A percentile compares a stretch with the other conserved stretches of the same genome.
phyloP scores from a whole-genome alignment of 2,797 vertebrate species.

The Synanceia verrucosa region DNA sequence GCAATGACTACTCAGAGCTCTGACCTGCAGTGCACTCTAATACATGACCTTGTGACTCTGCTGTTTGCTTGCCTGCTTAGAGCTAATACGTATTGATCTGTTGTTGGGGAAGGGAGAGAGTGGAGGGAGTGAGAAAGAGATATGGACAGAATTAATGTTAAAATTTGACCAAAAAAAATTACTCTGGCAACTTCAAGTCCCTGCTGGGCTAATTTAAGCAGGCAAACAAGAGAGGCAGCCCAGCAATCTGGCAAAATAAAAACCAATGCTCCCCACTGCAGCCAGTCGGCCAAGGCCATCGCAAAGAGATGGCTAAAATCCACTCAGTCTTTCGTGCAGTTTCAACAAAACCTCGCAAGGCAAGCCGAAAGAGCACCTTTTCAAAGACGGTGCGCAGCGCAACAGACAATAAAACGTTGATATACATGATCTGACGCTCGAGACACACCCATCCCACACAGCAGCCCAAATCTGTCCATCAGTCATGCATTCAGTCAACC shows the following conservation, averaged over 20 bases:
- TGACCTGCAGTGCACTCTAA: conserved; percentile 37
- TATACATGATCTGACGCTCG: background rate
- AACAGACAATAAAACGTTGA: conserved; percentile 26
- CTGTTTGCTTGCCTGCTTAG: conserved; percentile 35
- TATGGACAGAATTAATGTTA: conserved; percentile 38
- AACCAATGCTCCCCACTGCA: conserved; percentile 47
- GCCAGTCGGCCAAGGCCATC: conserved; percentile 56
- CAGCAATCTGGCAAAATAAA: conserved; percentile 65
- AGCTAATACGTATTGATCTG: conserved; percentile 59
- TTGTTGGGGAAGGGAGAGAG: conserved; percentile 26
- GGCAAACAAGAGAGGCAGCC: conserved; percentile 55
- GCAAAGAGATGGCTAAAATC: conserved; percentile 45
- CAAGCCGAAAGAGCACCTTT: conserved; percentile 30
- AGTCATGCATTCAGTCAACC: conserved; percentile 58
- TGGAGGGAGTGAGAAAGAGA: conserved; percentile 17
- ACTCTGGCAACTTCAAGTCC: conserved; percentile 63
- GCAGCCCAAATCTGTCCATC: conserved; percentile 73
- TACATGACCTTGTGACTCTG: conserved; percentile 46
- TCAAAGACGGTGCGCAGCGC: background rate
- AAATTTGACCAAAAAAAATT: conserved; percentile 39
- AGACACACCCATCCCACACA: conserved; percentile 55
- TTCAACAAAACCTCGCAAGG: background rate
- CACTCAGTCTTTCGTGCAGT: conserved; percentile 21
- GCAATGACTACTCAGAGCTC: conserved; percentile 6
- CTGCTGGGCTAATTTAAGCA: conserved; percentile 75